Conservation (phyloP, 2,888 invertebrate species). For the Polydrusus tereticollis region DNA sequence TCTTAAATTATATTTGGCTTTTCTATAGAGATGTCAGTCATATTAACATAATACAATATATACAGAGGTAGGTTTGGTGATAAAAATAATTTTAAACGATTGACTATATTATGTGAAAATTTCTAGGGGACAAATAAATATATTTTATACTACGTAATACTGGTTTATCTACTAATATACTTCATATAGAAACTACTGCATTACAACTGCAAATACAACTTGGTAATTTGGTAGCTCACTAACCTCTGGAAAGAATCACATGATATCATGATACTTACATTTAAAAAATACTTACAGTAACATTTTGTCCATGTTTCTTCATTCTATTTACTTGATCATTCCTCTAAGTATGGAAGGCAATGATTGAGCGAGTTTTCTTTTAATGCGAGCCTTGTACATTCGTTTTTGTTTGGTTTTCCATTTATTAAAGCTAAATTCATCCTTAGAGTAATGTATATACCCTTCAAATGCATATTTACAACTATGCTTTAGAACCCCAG, state of each 20-base stretch:
- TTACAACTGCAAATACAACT: too few species aligned
- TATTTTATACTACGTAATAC: too few species aligned
- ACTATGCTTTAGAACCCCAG: constrained; percentile 20
- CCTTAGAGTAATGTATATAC: constrained; percentile 18
- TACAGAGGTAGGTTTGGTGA: neutral
- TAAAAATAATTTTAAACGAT: neutral
- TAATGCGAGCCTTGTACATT: constrained; percentile 37
- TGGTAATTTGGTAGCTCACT: too few species aligned
- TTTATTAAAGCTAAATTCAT: constrained; percentile 13
- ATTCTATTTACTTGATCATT: constrained; percentile 11
- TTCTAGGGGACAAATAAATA: too few species aligned
- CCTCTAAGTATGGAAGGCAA: constrained; percentile 18
- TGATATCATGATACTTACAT: too few species aligned
- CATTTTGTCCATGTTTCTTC: neutral
- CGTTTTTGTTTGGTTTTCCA: constrained; percentile 26
- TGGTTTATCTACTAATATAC: too few species aligned
- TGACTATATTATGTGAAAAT: neutral
- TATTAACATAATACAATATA: neutral
- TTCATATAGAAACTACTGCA: too few species aligned
- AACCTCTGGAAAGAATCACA: too few species aligned
- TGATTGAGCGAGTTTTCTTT: constrained; percentile 23
- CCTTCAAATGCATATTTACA: constrained; percentile 30
- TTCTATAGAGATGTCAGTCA: neutral
- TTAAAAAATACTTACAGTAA: neutral
- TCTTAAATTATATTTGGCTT: neutral